Conservation (phyloP, 1,140 invertebrate genomes). For the Phthorimaea operculella region DNA sequence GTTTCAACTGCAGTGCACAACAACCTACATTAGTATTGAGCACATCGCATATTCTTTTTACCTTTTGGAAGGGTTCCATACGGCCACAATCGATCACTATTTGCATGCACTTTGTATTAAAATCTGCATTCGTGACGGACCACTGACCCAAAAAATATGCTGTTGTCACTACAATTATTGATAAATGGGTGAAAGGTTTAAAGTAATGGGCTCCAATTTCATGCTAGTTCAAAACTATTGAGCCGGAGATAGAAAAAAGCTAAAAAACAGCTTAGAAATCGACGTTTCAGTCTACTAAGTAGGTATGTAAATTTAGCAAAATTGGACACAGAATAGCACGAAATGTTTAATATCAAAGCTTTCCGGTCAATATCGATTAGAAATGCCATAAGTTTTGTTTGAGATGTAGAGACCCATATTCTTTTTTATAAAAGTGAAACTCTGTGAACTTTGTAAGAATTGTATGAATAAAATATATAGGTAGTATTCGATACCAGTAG, state of each 20-base stretch:
- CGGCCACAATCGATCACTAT: background rate
- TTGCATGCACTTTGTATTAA: background rate
- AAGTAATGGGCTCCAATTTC: constrained; percentile 35
- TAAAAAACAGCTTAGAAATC: background rate
- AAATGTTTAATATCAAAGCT: background rate
- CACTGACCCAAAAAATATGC: background rate
- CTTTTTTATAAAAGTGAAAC: background rate
- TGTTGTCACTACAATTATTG: constrained; percentile 4
- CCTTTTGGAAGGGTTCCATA: too few species aligned
- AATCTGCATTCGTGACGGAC: too few species aligned
- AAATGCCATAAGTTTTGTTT: background rate
- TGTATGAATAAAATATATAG: background rate
- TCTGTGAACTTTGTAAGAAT: background rate
- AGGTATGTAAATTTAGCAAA: background rate
- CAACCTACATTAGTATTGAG: too few species aligned
- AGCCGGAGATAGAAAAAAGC: background rate
- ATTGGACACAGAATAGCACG: background rate
- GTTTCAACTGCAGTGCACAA: too few species aligned
- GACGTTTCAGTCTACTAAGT: background rate
- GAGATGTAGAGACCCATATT: background rate
- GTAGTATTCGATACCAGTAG: background rate
- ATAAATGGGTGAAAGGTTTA: constrained; percentile 41
- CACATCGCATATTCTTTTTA: too few species aligned
- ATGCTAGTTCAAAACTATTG: background rate
- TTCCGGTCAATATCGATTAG: background rate